These are phyloP conservation scores for Poeciliopsis turrubarensis DNA, from an alignment of 2,113 vertebrate species.

Conservation along the genomic window DNA sequence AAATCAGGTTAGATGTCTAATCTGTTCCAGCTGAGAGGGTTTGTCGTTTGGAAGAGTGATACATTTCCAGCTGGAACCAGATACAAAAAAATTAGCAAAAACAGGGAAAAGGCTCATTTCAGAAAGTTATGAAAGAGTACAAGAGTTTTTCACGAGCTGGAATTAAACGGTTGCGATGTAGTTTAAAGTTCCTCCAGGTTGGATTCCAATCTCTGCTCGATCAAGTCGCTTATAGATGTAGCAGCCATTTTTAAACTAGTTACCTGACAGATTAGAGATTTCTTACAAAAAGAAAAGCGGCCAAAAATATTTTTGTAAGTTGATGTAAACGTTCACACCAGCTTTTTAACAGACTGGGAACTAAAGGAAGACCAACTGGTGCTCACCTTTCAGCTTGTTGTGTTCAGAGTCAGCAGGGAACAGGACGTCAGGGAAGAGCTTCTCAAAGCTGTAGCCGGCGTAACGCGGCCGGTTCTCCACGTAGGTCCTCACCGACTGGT, in stretches of 20 bases:
- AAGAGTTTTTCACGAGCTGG: too few relatives aligned
- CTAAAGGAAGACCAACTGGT: too few relatives aligned
- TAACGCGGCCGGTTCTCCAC: conserved; percentile 99
- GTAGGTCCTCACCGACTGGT: conserved; percentile 96
- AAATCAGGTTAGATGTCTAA: neutral
- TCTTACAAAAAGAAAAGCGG: too few relatives aligned
- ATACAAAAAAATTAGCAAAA: neutral
- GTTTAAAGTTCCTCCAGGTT: too few relatives aligned
- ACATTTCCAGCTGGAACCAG: neutral
- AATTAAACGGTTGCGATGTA: too few relatives aligned
- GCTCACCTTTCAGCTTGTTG: conserved; percentile 97
- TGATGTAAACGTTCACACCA: neutral
- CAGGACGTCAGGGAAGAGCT: conserved; percentile 96
- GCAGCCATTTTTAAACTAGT: neutral
- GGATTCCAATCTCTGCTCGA: too few relatives aligned
- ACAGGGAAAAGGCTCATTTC: neutral
- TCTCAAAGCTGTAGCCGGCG: conserved; percentile 97
- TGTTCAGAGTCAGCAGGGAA: conserved; percentile 98
- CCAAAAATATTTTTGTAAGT: too few relatives aligned
- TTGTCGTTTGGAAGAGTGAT: neutral
- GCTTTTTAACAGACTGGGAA: neutral
- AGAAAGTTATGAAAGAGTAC: too few relatives aligned
- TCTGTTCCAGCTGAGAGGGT: neutral
- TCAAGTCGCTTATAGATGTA: neutral
- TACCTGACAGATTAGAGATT: neutral